phyloP scores from a whole-genome alignment of 1,140 invertebrate genomes.

The Caerostris extrusa region DNA sequence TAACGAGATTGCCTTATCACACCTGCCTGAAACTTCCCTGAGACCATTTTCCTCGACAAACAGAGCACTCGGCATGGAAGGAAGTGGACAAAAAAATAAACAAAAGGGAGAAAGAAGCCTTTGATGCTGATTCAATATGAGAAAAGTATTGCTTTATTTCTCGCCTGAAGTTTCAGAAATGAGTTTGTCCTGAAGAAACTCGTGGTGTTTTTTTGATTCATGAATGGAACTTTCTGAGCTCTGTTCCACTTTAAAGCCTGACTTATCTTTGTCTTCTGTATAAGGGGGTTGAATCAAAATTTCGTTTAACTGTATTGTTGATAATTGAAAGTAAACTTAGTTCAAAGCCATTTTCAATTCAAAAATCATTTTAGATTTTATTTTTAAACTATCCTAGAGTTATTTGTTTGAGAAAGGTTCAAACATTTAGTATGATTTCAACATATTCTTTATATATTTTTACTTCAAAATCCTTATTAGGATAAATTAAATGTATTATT shows the following conservation, averaged over 20 bases:
- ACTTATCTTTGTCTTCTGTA: background rate
- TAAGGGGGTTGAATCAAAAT: background rate
- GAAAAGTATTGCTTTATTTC: background rate
- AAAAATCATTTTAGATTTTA: too few species aligned
- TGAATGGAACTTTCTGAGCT: background rate
- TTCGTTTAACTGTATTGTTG: background rate
- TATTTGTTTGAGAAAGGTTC: too few species aligned
- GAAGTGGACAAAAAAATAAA: too few species aligned
- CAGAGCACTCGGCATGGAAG: background rate
- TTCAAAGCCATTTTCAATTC: too few species aligned
- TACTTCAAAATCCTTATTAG: too few species aligned
- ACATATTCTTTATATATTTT: too few species aligned
- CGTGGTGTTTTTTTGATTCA: background rate
- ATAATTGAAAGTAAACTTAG: too few species aligned
- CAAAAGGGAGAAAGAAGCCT: too few species aligned
- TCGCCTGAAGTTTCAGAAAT: background rate
- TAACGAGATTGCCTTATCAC: background rate
- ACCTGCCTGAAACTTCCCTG: background rate
- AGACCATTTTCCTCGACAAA: background rate
- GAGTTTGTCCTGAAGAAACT: background rate
- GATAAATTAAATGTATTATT: too few species aligned
- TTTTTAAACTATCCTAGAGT: too few species aligned
- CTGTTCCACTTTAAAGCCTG: background rate
- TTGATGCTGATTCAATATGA: conserved; percentile 24
- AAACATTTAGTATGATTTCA: too few species aligned